Percentiles rank a stretch among this genome's conserved stretches.
These are phyloP conservation scores for Bubo bubo DNA, from an alignment of 2,113 vertebrate genomes.

Conservation along the genomic window DNA sequence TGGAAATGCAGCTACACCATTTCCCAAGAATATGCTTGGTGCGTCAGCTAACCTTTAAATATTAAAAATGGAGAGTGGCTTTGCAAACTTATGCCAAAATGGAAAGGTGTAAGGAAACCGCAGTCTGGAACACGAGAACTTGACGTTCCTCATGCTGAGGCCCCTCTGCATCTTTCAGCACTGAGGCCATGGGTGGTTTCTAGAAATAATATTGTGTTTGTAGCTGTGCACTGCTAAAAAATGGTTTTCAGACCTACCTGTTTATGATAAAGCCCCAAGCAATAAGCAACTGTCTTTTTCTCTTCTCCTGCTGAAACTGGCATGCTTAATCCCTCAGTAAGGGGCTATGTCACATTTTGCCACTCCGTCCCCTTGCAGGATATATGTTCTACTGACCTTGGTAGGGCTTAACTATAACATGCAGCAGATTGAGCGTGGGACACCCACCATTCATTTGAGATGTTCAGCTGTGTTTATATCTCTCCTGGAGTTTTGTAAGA, in stretches of 20 bases:
- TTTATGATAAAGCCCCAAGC: slow-evolving; percentile 11
- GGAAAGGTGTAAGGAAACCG: slow-evolving; percentile 66
- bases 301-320: not conserved
- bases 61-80: slow-evolving; percentile 63
- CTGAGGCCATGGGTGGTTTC: slow-evolving; percentile 60
- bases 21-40: slow-evolving; percentile 27
- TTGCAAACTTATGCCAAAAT: slow-evolving; percentile 50
- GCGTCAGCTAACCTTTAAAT: slow-evolving; percentile 57
- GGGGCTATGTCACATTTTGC: not conserved
- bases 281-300: not conserved
- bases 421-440: not conserved
- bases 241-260: slow-evolving; percentile 22
- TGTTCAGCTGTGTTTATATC: not conserved
- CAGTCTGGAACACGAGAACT: slow-evolving; percentile 50
- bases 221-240: slow-evolving; percentile 2
- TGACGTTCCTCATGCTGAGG: slow-evolving; percentile 31
- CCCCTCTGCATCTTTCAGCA: slow-evolving; percentile 48
- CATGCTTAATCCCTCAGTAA: not conserved
- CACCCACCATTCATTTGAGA: not conserved
- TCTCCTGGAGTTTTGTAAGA: not conserved
- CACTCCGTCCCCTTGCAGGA: not conserved
- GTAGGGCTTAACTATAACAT: not conserved
- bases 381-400: not conserved
- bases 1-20: not conserved
- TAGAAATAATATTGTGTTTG: slow-evolving; percentile 70